Base-by-base conservation (phyloP, 2,113 vertebrate species). In the Thomomys bottae region DNA sequence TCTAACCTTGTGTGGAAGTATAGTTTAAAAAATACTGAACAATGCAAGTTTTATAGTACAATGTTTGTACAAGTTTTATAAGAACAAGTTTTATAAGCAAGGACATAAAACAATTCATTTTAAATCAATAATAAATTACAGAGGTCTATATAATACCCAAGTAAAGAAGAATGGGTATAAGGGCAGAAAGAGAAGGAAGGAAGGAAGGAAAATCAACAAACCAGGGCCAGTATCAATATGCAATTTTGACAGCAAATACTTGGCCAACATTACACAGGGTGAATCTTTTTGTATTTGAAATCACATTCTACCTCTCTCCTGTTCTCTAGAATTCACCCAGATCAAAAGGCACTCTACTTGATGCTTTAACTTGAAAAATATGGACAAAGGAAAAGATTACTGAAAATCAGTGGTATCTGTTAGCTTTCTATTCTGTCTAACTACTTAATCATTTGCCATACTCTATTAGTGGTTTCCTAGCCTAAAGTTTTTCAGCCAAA, bases 311-410 rank as follows among this genome's bases (percentile, higher is more conserved):
- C 59, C 81, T 75, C 24, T 54, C 54, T 86, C 61, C 66, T 68
- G 2, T 49, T 17, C 40, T 78, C 66, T 78, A 73, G 34, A 90
- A 66, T 73, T 75, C 20, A 73, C 4, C 49, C 57, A 91, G 32
- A 80, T 40, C 73, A 8, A 84, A 54, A 3, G 21, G 8, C 3
- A 85, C 26, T 75, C 28, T 15, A 83, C 66, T 73, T 81, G 73
- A 28, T 85, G 79, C 12, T 94, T 88, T 71, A 92, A 76, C 89
- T 78, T 87, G 59, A 73, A 93, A 54, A 94, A 72, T 36, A 76
- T 36, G 23, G 73, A 59, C 68, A 91, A 91, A 89, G 71, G 67
- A 88, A 88, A 92, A 86, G 32, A 66, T 61, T 68, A 23, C n/a
- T 34, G 26, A 40, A n/a, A 82, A 70, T 77, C 76, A 78, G 63